Conservation (phyloP, 2,797 vertebrate genomes). For the Ciconia nigra region DNA sequence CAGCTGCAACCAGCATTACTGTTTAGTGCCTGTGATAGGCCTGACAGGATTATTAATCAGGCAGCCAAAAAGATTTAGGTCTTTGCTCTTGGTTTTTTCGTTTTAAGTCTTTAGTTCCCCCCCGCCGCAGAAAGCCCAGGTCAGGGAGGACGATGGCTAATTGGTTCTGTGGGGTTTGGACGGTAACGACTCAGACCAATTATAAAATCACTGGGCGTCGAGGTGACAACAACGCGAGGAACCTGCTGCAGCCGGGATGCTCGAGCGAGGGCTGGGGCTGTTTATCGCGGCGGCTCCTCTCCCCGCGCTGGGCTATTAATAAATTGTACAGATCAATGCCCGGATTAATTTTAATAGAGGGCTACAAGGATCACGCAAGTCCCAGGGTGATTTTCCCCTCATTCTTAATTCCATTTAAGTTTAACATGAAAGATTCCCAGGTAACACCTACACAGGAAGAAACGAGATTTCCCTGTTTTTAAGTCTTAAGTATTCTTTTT, state of each 20-base stretch:
- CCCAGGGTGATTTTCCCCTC: constrained; percentile 71
- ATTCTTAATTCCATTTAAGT: constrained; percentile 85
- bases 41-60: constrained; percentile 94
- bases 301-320: constrained; percentile 77
- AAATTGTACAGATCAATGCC: constrained; percentile 81
- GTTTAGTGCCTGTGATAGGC: constrained; percentile 87
- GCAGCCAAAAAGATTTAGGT: constrained; percentile 82
- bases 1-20: constrained; percentile 82
- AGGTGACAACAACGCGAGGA: background rate
- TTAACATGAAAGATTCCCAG: constrained; percentile 84
- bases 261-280: constrained; percentile 30
- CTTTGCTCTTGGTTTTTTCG: constrained; percentile 72
- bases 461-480: constrained; percentile 26
- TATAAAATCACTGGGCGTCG: constrained; percentile 76
- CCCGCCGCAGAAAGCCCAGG: constrained; percentile 74
- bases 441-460: constrained; percentile 40
- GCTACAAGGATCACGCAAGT: constrained; percentile 74
- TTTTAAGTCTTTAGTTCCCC: constrained; percentile 76
- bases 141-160: constrained; percentile 81
- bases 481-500: constrained; percentile 62
- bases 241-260: background rate
- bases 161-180: constrained; percentile 84
- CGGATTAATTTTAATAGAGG: constrained; percentile 86
- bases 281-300: constrained; percentile 39
- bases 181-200: constrained; percentile 81